Evolutionary conservation across 1,140 invertebrate species (phyloP).

Genomic region (Drosophila funebris): DNA sequence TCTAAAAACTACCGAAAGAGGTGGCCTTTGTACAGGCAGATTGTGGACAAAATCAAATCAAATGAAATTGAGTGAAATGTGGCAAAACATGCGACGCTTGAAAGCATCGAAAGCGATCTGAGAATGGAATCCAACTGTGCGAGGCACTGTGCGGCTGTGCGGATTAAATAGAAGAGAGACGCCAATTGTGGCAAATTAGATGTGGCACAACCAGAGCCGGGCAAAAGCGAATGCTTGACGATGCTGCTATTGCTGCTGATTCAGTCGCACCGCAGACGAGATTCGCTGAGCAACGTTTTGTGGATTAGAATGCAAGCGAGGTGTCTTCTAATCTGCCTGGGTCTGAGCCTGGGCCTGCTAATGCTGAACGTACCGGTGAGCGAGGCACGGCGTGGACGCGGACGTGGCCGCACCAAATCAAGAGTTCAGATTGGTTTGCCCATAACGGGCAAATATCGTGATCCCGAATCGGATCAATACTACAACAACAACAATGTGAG

Average conservation of each 20-base stretch:
- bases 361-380: conserved; percentile 72
- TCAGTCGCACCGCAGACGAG: conserved; percentile 69
- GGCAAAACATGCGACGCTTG: conserved; percentile 36
- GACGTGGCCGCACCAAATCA: conserved; percentile 88
- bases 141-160: conserved; percentile 6
- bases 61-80: conserved; percentile 70
- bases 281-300: conserved; percentile 64
- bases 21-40: conserved; percentile 44
- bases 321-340: conserved; percentile 63
- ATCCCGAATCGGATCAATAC: conserved; percentile 93
- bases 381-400: conserved; percentile 86
- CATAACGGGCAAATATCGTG: conserved; percentile 93
- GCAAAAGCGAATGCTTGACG: conserved; percentile 9
- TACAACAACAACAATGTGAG: conserved; percentile 94
- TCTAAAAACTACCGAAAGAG: conserved; percentile 42
- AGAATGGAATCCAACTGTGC: conserved; percentile 22
- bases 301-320: conserved; percentile 66
- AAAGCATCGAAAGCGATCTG: conserved; percentile 27
- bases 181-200: conserved; percentile 72
- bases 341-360: conserved; percentile 63
- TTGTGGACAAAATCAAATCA: conserved; percentile 69
- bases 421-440: conserved; percentile 92
- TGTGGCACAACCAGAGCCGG: conserved; percentile 27
- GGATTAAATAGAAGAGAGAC: conserved; percentile 47
- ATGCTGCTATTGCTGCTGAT: conserved; percentile 9